Percentiles rank a stretch among this genome's conserved stretches.
These are phyloP conservation scores for Pempheris klunzingeri DNA, from an alignment of 2,797 vertebrate species.

Conservation along the genomic window DNA sequence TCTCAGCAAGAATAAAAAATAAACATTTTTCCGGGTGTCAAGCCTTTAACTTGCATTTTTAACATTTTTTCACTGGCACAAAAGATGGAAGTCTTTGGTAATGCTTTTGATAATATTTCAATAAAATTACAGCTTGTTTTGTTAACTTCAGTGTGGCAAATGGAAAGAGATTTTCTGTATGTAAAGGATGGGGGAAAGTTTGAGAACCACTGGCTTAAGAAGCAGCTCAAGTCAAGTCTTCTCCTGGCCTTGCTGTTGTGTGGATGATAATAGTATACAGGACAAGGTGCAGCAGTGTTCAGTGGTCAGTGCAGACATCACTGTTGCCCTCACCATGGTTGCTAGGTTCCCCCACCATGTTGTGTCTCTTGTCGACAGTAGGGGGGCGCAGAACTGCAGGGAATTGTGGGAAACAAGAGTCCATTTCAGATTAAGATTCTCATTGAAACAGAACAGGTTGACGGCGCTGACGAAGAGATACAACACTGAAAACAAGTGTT, in stretches of 20 bases:
- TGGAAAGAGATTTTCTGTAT: background rate
- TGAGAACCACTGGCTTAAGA: conserved; percentile 13
- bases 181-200: background rate
- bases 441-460: conserved; percentile 43
- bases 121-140: background rate
- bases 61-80: too few relatives aligned
- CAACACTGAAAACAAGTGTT: conserved; percentile 64
- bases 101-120: background rate
- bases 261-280: conserved; percentile 9
- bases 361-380: conserved; percentile 72
- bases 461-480: conserved; percentile 34
- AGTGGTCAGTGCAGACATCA: conserved; percentile 27
- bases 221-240: background rate
- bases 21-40: background rate
- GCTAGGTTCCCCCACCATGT: conserved; percentile 79
- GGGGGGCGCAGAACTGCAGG: conserved; percentile 54
- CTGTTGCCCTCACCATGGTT: conserved; percentile 78
- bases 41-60: background rate
- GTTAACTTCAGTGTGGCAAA: background rate
- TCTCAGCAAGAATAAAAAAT: background rate
- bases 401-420: conserved; percentile 69
- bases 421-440: conserved; percentile 50
- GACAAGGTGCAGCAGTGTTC: conserved; percentile 34
- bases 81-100: background rate
- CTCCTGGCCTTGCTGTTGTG: background rate